phyloP scores from a whole-genome alignment of 2,797 vertebrate genomes.

The Characodon lateralis region DNA sequence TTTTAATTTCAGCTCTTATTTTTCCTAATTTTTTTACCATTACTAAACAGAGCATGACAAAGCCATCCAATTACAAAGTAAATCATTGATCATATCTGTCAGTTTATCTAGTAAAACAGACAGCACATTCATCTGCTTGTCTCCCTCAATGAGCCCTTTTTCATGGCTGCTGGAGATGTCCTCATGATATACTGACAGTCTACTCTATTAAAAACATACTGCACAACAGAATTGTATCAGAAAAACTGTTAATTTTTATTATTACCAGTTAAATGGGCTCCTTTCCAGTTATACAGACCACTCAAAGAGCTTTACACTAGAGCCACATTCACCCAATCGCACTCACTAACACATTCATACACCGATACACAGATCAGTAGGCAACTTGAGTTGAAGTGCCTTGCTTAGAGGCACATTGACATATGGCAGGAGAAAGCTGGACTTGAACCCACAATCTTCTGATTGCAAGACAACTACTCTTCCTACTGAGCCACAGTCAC shows the following conservation, averaged over 20 bases:
- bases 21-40: conserved; percentile 7
- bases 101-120: conserved; percentile 21
- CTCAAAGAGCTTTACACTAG: too few relatives aligned
- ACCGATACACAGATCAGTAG: too few relatives aligned
- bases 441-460: too few relatives aligned
- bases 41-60: conserved; percentile 37
- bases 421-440: too few relatives aligned
- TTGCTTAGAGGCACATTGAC: too few relatives aligned
- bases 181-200: conserved; percentile 16
- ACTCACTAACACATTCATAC: too few relatives aligned
- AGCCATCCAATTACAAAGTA: conserved; percentile 24
- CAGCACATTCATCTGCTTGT: conserved; percentile 17
- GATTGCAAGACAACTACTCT: too few relatives aligned
- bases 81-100: conserved; percentile 4
- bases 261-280: conserved; percentile 18
- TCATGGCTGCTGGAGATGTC: conserved; percentile 17
- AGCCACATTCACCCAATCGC: too few relatives aligned
- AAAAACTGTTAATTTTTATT: conserved; percentile 13
- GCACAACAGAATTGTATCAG: conserved; percentile 27
- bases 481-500: too few relatives aligned
- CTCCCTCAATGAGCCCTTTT: conserved; percentile 29
- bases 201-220: conserved; percentile 16
- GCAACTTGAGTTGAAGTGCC: too few relatives aligned
- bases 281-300: too few relatives aligned
- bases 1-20: conserved; percentile 47